Percentiles rank a stretch among this genome's conserved stretches.
Evolutionary conservation across 2,113 vertebrate genomes (phyloP).

Genomic region (Chaetops frenatus): DNA sequence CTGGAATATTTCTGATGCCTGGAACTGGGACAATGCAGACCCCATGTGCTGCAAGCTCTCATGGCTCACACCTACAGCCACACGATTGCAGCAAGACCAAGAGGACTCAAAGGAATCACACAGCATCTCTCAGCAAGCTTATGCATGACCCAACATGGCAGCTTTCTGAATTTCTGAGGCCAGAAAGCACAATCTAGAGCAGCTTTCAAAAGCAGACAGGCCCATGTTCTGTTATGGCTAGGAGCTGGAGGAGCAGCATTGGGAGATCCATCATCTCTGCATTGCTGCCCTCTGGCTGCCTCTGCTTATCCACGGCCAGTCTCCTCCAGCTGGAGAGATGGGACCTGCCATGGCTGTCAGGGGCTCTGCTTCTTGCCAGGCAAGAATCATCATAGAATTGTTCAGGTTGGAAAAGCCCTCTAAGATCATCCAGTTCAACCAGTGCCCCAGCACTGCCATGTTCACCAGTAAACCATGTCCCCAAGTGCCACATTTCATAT

Average conservation of each 20-base stretch:
- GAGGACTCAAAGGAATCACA: neutral
- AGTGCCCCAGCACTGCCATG: neutral
- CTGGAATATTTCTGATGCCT: neutral
- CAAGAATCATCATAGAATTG: neutral
- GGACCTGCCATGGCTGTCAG: accelerated
- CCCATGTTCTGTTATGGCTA: neutral
- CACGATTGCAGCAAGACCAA: neutral
- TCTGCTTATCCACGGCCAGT: neutral
- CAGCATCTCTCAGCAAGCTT: neutral
- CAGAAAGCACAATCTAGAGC: neutral
- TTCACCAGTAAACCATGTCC: too few relatives aligned
- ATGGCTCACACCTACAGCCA: accelerated
- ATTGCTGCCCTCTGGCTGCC: conserved; percentile 54
- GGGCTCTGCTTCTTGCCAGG: neutral
- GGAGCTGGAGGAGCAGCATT: neutral
- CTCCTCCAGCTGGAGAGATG: neutral
- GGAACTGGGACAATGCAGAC: neutral
- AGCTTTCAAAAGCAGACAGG: neutral
- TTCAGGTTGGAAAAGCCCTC: neutral
- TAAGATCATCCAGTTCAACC: neutral
- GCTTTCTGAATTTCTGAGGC: neutral
- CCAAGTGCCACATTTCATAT: neutral
- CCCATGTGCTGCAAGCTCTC: accelerated
- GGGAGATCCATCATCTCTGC: neutral
- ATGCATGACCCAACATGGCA: accelerated